Conservation (phyloP, 1,140 invertebrate species). For the Anagrus nilaparvatae region DNA sequence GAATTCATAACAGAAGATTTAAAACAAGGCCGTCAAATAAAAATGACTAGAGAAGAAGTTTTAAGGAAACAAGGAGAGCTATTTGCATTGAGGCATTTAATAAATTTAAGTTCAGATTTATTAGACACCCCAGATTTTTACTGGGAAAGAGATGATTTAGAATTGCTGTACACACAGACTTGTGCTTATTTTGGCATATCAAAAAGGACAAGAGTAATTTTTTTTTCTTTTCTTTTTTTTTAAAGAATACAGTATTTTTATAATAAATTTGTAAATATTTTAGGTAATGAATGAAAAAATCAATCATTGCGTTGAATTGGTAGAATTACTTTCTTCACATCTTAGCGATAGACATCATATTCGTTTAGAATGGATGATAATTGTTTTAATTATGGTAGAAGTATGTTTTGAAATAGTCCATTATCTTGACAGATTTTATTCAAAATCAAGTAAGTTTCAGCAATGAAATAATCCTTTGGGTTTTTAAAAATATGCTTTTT, state of each 20-base stretch:
- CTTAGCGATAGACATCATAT: slow-evolving; percentile 85
- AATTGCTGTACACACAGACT: slow-evolving; percentile 69
- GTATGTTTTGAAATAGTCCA: slow-evolving; percentile 82
- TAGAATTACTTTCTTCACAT: slow-evolving; percentile 77
- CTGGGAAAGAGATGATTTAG: slow-evolving; percentile 86
- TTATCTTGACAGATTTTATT: slow-evolving; percentile 49
- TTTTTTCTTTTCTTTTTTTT: slow-evolving; percentile 12
- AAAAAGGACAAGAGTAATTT: slow-evolving; percentile 70
- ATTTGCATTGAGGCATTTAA: slow-evolving; percentile 76
- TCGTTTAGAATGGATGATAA: slow-evolving; percentile 93
- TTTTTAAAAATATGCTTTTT: too few species aligned
- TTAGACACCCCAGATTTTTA: slow-evolving; percentile 94
- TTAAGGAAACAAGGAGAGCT: slow-evolving; percentile 85
- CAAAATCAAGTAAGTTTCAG: too few species aligned
- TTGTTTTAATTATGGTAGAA: slow-evolving; percentile 88
- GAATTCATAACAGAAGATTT: slow-evolving; percentile 72
- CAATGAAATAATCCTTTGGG: too few species aligned
- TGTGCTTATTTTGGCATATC: slow-evolving; percentile 76
- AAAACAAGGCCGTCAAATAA: slow-evolving; percentile 56
- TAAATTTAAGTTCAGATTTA: slow-evolving; percentile 88
- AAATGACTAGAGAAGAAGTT: slow-evolving; percentile 59
- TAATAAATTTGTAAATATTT: too few species aligned
- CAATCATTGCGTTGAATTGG: slow-evolving; percentile 82
- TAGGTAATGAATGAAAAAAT: slow-evolving; percentile 92
- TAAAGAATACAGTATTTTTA: too few species aligned